Base-by-base conservation (phyloP, 92 coral and sea anemone genomes). In the Palythoa heliodiscus region DNA sequence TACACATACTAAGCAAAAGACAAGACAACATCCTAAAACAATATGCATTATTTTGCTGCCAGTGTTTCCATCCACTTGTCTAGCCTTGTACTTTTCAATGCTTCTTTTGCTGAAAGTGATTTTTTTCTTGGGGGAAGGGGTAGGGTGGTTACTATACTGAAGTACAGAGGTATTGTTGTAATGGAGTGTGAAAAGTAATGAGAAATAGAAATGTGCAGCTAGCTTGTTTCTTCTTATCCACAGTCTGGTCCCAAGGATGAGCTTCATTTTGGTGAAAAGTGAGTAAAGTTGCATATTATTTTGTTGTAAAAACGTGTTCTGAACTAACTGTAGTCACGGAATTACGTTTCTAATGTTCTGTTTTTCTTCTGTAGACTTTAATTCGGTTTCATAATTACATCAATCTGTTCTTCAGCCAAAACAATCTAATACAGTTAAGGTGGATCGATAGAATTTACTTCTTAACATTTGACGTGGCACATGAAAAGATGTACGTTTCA, bases 251-350 rank as follows among this genome's bases (percentile, higher is more conserved):
- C 94, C 0, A 95, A 95, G 88, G 99, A 96, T 85, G 99, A 96
- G 83, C 95, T 96, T 78, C 99, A 96, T 72, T 96, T 89, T 88
- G 99, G 99, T 23, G 99, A 96, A 87, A 92, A 94, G 99, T 96
- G 77, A 86, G 95, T 82, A 55, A 47, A 11, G 15, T 24, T 69
- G 73, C 35, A 25, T 25, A n/a, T 69, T 61, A 3, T 61, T 17
- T 55, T 2, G 35, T 29, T 29, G 35, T 29, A 29, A 29, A 29
- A 60, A 60, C 19, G 20, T 14, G 3, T 60, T 58, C 19, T 60
- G 16, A 22, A 14, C 20, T 60, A 5, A 60, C 19, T 60, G 19
- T 29, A 29, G 35, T 29, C 35, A 29, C 35, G 35, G 35, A 29
- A 29, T 29, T 29, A 29, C 35, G 35, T 29, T 29, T 29, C 35